These are phyloP conservation scores for Craterocephalus amniculus DNA, from an alignment of 2,797 vertebrate species.

Conservation along the genomic window DNA sequence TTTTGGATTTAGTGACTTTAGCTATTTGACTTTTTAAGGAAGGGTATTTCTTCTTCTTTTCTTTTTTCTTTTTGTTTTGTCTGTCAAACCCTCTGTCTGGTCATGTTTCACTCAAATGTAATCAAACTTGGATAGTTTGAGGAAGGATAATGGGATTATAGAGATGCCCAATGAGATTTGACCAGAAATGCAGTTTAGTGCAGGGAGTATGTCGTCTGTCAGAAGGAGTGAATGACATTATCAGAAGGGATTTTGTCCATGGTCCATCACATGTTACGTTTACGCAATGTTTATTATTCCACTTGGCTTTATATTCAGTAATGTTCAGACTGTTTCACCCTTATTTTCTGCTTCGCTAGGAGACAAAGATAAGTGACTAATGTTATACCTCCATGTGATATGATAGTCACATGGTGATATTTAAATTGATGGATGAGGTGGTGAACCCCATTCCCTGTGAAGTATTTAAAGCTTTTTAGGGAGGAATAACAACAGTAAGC, in stretches of 20 bases:
- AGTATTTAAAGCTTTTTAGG: conserved; percentile 48
- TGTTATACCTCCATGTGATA: conserved; percentile 63
- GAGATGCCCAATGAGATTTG: conserved; percentile 31
- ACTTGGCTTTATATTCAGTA: conserved; percentile 46
- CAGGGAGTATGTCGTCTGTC: conserved; percentile 23
- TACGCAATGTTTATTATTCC: conserved; percentile 57
- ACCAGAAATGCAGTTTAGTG: conserved; percentile 34
- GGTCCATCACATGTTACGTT: conserved; percentile 48
- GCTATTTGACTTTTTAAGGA: conserved; percentile 31
- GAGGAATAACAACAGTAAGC: conserved; percentile 38
- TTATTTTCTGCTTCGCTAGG: conserved; percentile 73
- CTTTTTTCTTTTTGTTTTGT: conserved; percentile 35
- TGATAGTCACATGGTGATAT: conserved; percentile 68
- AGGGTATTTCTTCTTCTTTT: conserved; percentile 29
- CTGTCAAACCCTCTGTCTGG: conserved; percentile 32
- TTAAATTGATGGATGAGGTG: conserved; percentile 75
- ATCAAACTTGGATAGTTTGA: conserved; percentile 33
- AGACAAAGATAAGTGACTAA: conserved; percentile 49
- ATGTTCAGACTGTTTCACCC: conserved; percentile 41
- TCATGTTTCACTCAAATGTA: conserved; percentile 39
- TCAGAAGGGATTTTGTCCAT: conserved; percentile 43
- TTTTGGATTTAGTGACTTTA: conserved; percentile 44
- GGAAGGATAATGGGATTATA: conserved; percentile 43
- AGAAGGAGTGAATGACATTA: conserved; percentile 40
- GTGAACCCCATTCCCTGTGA: conserved; percentile 24